phyloP scores from a whole-genome alignment of 37 sponge, comb jelly and placozoan genomes.

The Oopsacas minuta region DNA sequence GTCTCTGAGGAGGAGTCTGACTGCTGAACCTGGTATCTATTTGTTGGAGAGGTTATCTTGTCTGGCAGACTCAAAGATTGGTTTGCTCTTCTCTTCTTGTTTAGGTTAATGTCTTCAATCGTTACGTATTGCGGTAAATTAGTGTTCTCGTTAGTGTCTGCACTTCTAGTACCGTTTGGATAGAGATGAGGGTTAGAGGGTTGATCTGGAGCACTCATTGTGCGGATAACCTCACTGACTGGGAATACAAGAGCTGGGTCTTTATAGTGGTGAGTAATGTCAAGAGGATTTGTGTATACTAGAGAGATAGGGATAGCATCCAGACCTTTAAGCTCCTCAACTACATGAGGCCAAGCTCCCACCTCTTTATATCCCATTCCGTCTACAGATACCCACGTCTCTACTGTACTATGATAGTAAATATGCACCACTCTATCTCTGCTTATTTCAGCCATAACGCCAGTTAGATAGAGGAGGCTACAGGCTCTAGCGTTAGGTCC shows the following conservation, averaged over 20 bases:
- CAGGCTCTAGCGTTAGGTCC: not conserved
- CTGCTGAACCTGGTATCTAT: not conserved
- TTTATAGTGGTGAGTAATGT: not conserved
- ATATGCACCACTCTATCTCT: not conserved
- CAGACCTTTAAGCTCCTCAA: not conserved
- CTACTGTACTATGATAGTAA: not conserved
- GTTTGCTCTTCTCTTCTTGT: not conserved
- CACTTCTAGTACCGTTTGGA: not conserved
- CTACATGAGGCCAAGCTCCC: not conserved
- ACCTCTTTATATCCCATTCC: not conserved
- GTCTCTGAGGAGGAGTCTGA: not conserved
- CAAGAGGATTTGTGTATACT: not conserved
- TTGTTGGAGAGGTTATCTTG: not conserved
- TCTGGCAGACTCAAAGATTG: not conserved
- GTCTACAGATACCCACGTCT: constrained; percentile 11
- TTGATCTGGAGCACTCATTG: not conserved
- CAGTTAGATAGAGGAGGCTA: not conserved
- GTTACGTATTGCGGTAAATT: not conserved
- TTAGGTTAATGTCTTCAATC: not conserved
- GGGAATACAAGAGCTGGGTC: not conserved
- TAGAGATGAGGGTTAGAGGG: not conserved
- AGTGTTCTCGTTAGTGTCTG: not conserved
- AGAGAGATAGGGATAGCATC: not conserved
- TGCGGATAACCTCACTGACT: not conserved
- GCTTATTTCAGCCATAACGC: not conserved